phyloP scores from a whole-genome alignment of 2,113 vertebrate genomes.

The Triplophysa rosa region DNA sequence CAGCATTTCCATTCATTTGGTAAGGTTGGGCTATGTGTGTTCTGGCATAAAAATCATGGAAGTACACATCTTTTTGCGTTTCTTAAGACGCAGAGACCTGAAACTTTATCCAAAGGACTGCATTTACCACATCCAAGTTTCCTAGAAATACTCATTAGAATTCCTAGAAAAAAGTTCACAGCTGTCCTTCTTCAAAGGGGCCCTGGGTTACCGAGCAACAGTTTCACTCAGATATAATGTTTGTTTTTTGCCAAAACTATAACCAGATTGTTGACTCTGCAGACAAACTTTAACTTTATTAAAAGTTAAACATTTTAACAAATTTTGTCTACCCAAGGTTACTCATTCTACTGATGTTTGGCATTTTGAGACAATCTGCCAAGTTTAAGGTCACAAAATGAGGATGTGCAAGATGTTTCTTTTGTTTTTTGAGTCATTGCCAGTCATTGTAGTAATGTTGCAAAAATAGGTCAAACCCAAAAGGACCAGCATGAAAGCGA shows the following conservation, averaged over 20 bases:
- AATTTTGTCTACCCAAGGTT: slow-evolving; percentile 4
- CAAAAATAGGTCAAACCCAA: slow-evolving; percentile 28
- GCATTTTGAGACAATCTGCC: slow-evolving; percentile 26
- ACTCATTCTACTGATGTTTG: not conserved
- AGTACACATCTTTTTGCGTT: slow-evolving; percentile 4
- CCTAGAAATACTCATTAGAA: slow-evolving; percentile 26
- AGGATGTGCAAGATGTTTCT: slow-evolving; percentile 33
- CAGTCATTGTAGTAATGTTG: slow-evolving; percentile 23
- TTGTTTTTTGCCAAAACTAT: slow-evolving; percentile 9
- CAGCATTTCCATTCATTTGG: not conserved
- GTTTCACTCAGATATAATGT: slow-evolving; percentile 8
- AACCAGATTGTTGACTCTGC: slow-evolving; percentile 24
- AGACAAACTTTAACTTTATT: slow-evolving; percentile 11
- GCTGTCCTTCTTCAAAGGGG: slow-evolving; percentile 32
- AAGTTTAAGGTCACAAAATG: slow-evolving; percentile 35
- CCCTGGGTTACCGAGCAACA: not conserved
- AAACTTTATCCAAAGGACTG: not conserved
- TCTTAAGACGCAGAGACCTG: not conserved
- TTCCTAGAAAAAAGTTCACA: slow-evolving; percentile 28
- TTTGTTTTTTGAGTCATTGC: slow-evolving; percentile 31
- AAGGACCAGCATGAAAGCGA: not conserved
- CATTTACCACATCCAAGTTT: slow-evolving; percentile 26
- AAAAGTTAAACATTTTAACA: not conserved
- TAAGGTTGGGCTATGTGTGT: not conserved
- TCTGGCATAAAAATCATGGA: not conserved